Percentiles rank a stretch among this genome's conserved stretches.
Evolutionary conservation across 2,113 vertebrate species (phyloP).

Genomic region (Hoplias malabaricus): DNA sequence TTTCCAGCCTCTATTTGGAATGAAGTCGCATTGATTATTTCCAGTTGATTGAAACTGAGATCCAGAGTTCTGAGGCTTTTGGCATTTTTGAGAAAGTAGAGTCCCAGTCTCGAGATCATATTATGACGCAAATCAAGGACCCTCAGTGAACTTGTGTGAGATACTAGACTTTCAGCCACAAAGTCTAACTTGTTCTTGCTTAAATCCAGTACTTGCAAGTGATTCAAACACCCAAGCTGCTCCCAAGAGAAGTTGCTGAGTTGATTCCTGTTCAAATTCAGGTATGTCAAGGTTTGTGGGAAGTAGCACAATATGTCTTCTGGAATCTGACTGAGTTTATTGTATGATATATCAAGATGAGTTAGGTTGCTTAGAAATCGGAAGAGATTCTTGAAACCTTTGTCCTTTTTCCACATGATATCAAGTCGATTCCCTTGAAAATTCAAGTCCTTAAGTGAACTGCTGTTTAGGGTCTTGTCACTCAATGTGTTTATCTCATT

Average conservation of each 20-base stretch:
- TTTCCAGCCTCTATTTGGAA: constrained; percentile 48
- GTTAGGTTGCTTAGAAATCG: constrained; percentile 49
- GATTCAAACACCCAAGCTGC: constrained; percentile 33
- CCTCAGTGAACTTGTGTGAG: constrained; percentile 53
- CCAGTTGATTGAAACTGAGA: constrained; percentile 63
- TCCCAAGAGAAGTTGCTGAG: constrained; percentile 62
- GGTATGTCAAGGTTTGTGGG: constrained; percentile 48
- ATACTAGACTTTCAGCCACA: constrained; percentile 39
- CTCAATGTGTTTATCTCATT: constrained; percentile 67
- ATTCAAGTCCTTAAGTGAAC: constrained; percentile 57
- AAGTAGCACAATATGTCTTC: constrained; percentile 51
- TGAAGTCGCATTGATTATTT: constrained; percentile 56
- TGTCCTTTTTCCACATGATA: constrained; percentile 59
- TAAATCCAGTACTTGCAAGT: constrained; percentile 59
- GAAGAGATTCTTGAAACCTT: constrained; percentile 55
- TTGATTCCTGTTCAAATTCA: constrained; percentile 53
- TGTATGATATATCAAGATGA: constrained; percentile 60
- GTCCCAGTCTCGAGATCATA: constrained; percentile 55
- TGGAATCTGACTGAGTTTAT: constrained; percentile 53
- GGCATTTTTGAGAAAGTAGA: constrained; percentile 46
- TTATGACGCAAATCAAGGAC: constrained; percentile 62
- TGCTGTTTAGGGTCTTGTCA: constrained; percentile 49
- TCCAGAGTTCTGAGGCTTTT: constrained; percentile 54
- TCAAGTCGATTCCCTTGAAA: constrained; percentile 67
- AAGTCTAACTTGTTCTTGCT: constrained; percentile 59